A percentile compares a stretch with the other conserved stretches of the same genome.
Evolutionary conservation across 2,113 vertebrate genomes (phyloP).

Genomic region (Crotalus viridis): DNA sequence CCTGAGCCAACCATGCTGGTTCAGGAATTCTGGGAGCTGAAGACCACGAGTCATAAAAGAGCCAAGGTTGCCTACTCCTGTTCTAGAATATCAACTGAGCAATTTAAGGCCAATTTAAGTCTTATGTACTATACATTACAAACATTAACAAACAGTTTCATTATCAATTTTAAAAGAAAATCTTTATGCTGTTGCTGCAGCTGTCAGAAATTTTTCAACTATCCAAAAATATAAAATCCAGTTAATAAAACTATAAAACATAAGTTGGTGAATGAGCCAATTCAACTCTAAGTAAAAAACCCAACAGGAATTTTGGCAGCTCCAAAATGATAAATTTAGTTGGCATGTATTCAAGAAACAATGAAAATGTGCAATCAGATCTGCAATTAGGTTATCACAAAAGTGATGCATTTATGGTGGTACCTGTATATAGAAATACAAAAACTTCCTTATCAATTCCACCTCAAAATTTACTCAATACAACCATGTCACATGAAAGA

Average conservation of each 20-base stretch:
- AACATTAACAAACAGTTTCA: slow-evolving; percentile 47
- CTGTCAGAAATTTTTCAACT: neutral
- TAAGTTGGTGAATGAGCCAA: slow-evolving; percentile 24
- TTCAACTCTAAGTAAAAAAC: neutral
- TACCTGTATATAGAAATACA: neutral
- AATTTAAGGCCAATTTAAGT: slow-evolving; percentile 47
- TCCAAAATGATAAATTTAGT: neutral
- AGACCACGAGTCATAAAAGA: too few relatives aligned
- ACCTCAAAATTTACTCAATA: neutral
- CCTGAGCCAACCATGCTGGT: too few relatives aligned
- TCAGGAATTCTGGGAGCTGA: too few relatives aligned
- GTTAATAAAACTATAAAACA: slow-evolving; percentile 22
- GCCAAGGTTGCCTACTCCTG: too few relatives aligned
- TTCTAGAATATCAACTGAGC: slow-evolving; percentile 22
- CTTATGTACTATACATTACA: slow-evolving; percentile 48
- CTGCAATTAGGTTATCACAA: neutral
- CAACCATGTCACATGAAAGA: neutral
- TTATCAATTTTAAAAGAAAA: slow-evolving; percentile 55
- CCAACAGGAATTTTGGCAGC: neutral
- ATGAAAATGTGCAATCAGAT: slow-evolving; percentile 17
- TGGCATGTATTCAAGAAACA: slow-evolving; percentile 14
- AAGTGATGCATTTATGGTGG: slow-evolving; percentile 3
- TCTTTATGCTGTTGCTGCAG: slow-evolving; percentile 21
- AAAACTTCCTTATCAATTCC: neutral
- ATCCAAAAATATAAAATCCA: slow-evolving; percentile 30